Evolutionary conservation across 2,888 invertebrate species (phyloP).

Genomic region (Nomada ruficornis): DNA sequence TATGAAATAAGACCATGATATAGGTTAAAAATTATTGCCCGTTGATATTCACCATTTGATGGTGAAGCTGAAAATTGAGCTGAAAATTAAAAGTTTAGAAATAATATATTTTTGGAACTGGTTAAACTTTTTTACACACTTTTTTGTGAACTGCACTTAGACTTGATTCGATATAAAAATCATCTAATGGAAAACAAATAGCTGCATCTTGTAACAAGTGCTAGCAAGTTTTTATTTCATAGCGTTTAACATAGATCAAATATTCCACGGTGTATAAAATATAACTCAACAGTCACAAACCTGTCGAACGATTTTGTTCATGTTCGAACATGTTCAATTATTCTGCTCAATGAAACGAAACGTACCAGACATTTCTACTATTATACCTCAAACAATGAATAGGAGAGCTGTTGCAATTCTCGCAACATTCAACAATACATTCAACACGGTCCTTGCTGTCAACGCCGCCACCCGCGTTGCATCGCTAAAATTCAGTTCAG

Average conservation of each 20-base stretch:
- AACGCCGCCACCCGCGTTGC: constrained; percentile 73
- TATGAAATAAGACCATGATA: neutral
- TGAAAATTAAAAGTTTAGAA: too few relatives aligned
- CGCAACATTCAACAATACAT: constrained; percentile 67
- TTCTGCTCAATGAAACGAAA: neutral
- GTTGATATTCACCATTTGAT: neutral
- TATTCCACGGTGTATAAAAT: neutral
- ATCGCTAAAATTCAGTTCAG: constrained; percentile 67
- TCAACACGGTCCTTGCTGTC: constrained; percentile 45
- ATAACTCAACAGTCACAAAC: neutral
- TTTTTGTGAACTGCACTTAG: too few relatives aligned
- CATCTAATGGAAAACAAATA: too few relatives aligned
- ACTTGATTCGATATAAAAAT: too few relatives aligned
- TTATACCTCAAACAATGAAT: constrained; percentile 59
- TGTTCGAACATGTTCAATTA: neutral
- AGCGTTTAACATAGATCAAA: neutral
- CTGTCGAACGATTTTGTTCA: neutral
- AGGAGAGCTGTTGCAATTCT: constrained; percentile 47
- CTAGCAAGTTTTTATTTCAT: too few relatives aligned
- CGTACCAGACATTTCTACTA: constrained; percentile 4
- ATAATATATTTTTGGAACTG: too few relatives aligned
- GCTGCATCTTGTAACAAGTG: too few relatives aligned
- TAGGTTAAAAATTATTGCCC: neutral
- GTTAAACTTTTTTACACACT: too few relatives aligned
- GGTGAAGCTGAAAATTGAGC: too few relatives aligned